Conservation (phyloP, 1,140 invertebrate genomes). For the Drosophila kikkawai region DNA sequence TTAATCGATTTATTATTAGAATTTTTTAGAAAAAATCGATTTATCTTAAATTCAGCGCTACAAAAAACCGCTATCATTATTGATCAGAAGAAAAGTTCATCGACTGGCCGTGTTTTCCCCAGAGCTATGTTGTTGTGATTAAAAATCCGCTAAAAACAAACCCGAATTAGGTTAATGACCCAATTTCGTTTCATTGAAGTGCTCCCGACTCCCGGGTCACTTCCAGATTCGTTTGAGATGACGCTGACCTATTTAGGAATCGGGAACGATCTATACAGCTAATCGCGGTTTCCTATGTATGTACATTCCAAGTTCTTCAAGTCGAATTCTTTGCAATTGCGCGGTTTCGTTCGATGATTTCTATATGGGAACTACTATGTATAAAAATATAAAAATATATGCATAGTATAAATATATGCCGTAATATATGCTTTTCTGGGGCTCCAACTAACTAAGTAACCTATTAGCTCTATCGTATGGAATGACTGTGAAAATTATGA, state of each 20-base stretch:
- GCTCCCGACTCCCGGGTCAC: constrained; percentile 41
- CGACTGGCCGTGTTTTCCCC: not conserved
- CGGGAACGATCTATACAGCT: constrained; percentile 12
- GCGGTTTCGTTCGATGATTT: not conserved
- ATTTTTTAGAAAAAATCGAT: no score
- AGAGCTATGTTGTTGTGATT: constrained; percentile 19
- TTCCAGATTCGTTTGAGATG: constrained; percentile 29
- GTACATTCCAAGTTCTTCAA: not conserved
- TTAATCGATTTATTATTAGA: no score
- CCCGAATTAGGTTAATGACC: constrained; percentile 55
- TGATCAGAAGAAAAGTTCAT: constrained; percentile 2
- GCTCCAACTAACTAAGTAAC: not conserved
- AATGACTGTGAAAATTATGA: not conserved
- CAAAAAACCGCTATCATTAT: not conserved
- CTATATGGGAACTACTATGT: no score
- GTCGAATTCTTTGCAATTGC: not conserved
- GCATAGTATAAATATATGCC: no score
- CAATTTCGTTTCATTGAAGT: constrained; percentile 21
- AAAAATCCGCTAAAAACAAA: constrained; percentile 22
- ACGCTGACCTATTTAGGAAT: constrained; percentile 55
- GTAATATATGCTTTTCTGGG: no score
- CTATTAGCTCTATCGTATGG: no score
- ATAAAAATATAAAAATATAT: no score
- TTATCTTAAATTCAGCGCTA: no score
- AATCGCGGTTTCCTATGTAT: constrained; percentile 17